These are phyloP conservation scores for Phlogophora meticulosa DNA, from an alignment of 2,888 invertebrate species.

Conservation along the genomic window DNA sequence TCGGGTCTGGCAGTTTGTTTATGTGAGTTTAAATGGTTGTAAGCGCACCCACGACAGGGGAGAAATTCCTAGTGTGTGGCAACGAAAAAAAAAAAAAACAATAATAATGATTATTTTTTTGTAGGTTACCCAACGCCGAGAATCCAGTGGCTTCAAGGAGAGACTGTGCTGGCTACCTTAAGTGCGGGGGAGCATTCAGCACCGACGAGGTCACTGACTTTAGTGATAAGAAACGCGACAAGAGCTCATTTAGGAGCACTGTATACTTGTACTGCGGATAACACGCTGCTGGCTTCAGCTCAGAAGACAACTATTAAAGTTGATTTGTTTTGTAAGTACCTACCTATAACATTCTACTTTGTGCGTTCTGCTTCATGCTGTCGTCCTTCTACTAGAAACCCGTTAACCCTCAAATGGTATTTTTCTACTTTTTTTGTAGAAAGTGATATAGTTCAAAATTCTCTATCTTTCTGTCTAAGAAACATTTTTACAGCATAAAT, in stretches of 20 bases:
- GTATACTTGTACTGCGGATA: slow-evolving; percentile 94
- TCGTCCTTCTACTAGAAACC: too few relatives aligned
- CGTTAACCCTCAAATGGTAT: too few relatives aligned
- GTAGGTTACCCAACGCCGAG: slow-evolving; percentile 86
- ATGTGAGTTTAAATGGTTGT: too few relatives aligned
- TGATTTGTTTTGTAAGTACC: slow-evolving; percentile 92
- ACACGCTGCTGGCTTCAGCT: slow-evolving; percentile 93
- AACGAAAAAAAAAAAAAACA: too few relatives aligned
- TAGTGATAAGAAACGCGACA: slow-evolving; percentile 83
- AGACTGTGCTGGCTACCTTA: slow-evolving; percentile 78
- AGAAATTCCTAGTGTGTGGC: too few relatives aligned
- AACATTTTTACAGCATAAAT: too few relatives aligned
- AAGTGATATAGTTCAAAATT: too few relatives aligned
- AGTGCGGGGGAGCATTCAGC: slow-evolving; percentile 77
- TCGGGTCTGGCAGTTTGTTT: too few relatives aligned
- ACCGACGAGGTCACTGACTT: slow-evolving; percentile 77
- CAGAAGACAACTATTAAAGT: slow-evolving; percentile 92
- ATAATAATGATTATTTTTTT: too few relatives aligned
- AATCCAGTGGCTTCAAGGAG: slow-evolving; percentile 87
- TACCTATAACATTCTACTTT: background rate
- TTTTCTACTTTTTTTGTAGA: too few relatives aligned
- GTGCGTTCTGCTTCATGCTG: background rate
- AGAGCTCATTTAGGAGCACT: slow-evolving; percentile 92
- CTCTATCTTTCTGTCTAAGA: too few relatives aligned
- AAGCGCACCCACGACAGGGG: too few relatives aligned